Conservation (phyloP, 1,140 invertebrate genomes). For the Apis cerana region DNA sequence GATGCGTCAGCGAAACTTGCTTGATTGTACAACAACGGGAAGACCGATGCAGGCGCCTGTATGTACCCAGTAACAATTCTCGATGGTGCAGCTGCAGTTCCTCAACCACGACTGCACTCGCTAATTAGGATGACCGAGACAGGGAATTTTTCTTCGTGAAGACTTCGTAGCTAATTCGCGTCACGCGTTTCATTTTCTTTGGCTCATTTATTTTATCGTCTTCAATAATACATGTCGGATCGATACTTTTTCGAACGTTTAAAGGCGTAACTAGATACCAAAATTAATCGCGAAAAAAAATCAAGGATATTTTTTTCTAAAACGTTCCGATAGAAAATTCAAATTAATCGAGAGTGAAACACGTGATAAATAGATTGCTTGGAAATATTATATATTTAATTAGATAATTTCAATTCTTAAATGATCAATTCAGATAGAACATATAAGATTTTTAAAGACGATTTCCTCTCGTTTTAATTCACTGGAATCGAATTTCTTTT, state of each 20-base stretch:
- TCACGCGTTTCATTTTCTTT: constrained; percentile 8
- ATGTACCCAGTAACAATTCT: constrained; percentile 44
- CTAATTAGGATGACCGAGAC: constrained; percentile 43
- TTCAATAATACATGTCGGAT: not conserved
- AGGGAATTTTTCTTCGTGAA: constrained; percentile 18
- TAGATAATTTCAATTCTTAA: not conserved
- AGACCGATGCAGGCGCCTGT: constrained; percentile 50
- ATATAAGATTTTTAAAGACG: not conserved
- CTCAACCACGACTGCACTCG: not conserved
- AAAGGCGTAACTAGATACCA: too few relatives aligned
- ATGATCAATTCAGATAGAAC: not conserved
- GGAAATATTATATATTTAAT: not conserved
- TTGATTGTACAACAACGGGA: constrained; percentile 46
- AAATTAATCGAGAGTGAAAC: not conserved
- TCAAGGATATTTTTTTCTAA: too few relatives aligned
- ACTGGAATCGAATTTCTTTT: too few relatives aligned
- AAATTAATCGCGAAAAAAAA: too few relatives aligned
- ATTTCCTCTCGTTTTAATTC: too few relatives aligned
- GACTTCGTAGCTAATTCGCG: not conserved
- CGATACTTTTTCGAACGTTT: not conserved
- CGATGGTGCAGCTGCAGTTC: constrained; percentile 25
- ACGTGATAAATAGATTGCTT: not conserved
- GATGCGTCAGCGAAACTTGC: constrained; percentile 37
- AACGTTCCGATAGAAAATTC: not conserved
- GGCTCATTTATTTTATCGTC: not conserved